These are phyloP conservation scores for Tyto alba DNA, from an alignment of 2,113 vertebrate genomes.

Conservation along the genomic window DNA sequence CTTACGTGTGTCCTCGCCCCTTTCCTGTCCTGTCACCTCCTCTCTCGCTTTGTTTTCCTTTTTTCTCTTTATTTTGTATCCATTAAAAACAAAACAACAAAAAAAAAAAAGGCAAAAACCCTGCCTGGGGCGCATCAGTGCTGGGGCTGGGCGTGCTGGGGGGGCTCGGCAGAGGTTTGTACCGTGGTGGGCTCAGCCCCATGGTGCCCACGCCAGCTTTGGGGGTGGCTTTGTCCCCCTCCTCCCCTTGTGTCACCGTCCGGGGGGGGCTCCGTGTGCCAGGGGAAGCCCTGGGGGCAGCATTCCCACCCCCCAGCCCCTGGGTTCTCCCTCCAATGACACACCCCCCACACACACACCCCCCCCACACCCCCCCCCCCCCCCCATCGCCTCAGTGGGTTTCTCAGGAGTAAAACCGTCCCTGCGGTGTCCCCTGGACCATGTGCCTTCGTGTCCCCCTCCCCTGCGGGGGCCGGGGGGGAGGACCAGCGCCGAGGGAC, in stretches of 20 bases:
- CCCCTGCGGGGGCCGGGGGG: background rate
- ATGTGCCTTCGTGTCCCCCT: background rate
- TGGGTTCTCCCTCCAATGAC: background rate
- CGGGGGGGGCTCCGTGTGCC: background rate
- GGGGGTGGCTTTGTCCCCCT: background rate
- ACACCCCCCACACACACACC: too few species aligned
- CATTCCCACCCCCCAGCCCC: fast-evolving
- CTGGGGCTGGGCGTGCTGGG: fast-evolving
- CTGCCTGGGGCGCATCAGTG: background rate
- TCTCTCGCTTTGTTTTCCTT: background rate
- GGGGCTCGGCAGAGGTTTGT: background rate
- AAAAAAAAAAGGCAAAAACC: background rate
- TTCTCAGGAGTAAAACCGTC: background rate
- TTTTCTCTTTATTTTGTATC: background rate
- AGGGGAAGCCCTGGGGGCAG: background rate
- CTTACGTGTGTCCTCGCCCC: background rate
- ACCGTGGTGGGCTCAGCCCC: too few species aligned
- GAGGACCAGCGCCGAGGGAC: background rate
- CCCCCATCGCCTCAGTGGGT: background rate
- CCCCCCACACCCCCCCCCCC: too few species aligned
- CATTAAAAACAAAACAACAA: conserved; percentile 12
- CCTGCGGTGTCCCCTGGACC: background rate
- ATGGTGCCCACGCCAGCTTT: background rate
- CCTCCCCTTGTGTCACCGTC: background rate
- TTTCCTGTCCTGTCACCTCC: background rate